Conservation (phyloP, 2,888 invertebrate genomes). For the Ametastegia equiseti region DNA sequence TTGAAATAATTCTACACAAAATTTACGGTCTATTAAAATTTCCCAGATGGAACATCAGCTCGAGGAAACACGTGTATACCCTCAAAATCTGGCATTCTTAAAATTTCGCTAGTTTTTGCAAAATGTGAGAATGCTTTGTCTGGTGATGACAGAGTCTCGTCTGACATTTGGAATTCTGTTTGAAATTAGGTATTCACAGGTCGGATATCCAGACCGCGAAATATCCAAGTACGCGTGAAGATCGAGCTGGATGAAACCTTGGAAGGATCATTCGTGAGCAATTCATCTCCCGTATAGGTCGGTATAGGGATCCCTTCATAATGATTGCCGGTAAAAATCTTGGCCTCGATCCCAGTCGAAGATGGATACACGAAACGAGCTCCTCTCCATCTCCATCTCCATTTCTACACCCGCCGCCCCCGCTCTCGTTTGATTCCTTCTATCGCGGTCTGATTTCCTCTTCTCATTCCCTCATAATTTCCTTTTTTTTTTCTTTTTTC, state of each 20-base stretch:
- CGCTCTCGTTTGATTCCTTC: slow-evolving; percentile 14
- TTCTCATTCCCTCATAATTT: neutral
- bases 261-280: slow-evolving; percentile 36
- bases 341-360: slow-evolving; percentile 31
- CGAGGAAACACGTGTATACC: too few species aligned
- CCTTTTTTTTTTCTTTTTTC: neutral
- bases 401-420: neutral
- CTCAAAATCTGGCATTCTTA: too few species aligned
- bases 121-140: neutral
- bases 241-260: slow-evolving; percentile 8
- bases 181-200: neutral
- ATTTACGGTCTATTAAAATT: too few species aligned
- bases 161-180: neutral
- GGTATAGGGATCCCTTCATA: slow-evolving; percentile 1
- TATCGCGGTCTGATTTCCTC: slow-evolving; percentile 14
- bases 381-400: slow-evolving; percentile 8
- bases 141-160: neutral
- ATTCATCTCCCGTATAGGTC: slow-evolving; percentile 32
- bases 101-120: too few species aligned
- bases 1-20: neutral
- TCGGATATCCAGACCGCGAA: slow-evolving; percentile 9
- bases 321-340: slow-evolving; percentile 36
- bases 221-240: neutral
- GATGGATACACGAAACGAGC: slow-evolving; percentile 34
- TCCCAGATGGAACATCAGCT: too few species aligned